A percentile compares a stretch with the other conserved stretches of the same genome.
Evolutionary conservation across 2,888 invertebrate genomes (phyloP).

Genomic region (Mythimna pallens): DNA sequence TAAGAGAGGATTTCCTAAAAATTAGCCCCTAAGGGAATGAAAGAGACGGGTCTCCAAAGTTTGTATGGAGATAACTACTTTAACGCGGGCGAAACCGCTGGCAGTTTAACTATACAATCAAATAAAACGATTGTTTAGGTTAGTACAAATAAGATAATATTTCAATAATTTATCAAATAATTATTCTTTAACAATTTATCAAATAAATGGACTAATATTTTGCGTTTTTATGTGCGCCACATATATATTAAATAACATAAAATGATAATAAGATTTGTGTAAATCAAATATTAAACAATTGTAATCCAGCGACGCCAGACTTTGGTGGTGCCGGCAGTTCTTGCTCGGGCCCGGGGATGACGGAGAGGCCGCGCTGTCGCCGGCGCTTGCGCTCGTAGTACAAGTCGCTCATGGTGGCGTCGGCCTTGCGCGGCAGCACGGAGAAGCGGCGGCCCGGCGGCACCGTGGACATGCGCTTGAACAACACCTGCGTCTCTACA

Average conservation of each 20-base stretch:
- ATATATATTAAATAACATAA: not conserved
- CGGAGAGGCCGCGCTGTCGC: constrained; percentile 81
- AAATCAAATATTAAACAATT: constrained; percentile 81
- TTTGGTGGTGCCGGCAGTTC: constrained; percentile 78
- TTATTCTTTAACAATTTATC: not conserved
- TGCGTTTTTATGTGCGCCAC: constrained; percentile 6
- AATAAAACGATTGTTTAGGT: not conserved
- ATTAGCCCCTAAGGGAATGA: too few relatives aligned
- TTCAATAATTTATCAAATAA: not conserved
- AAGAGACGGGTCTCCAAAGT: too few relatives aligned
- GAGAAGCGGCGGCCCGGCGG: constrained; percentile 83
- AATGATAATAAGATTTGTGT: constrained; percentile 3
- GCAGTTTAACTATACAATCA: not conserved
- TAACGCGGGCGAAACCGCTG: too few relatives aligned
- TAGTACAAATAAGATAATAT: not conserved
- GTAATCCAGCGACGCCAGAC: constrained; percentile 79
- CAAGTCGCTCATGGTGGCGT: constrained; percentile 54
- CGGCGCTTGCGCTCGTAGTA: constrained; percentile 77
- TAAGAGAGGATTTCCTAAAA: too few relatives aligned
- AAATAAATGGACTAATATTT: not conserved
- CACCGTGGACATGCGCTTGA: constrained; percentile 85
- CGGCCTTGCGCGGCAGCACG: constrained; percentile 79
- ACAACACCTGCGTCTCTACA: constrained; percentile 81
- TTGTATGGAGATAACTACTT: too few relatives aligned
- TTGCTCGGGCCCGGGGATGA: constrained; percentile 82